Conservation (phyloP, 1,140 invertebrate genomes). For the Leptinotarsa undecemlineata region DNA sequence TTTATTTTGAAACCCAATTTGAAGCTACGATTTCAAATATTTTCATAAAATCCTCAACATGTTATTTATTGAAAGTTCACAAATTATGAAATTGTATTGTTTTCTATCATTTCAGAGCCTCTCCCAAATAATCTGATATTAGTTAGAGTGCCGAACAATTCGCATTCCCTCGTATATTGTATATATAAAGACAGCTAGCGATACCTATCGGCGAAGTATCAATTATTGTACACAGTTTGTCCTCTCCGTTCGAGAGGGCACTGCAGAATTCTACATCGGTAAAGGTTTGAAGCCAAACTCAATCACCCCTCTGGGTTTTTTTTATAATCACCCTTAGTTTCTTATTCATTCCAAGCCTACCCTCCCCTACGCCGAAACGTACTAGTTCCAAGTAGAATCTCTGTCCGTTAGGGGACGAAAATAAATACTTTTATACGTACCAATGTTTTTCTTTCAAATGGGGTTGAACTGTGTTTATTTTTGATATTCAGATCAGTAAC, state of each 20-base stretch:
- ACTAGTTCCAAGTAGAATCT: slow-evolving; percentile 2
- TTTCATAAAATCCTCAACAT: too few species aligned
- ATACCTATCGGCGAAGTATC: not conserved
- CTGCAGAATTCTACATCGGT: not conserved
- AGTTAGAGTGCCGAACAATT: not conserved
- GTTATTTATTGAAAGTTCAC: too few species aligned
- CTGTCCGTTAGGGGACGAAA: not conserved
- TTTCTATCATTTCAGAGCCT: too few species aligned
- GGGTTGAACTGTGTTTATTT: not conserved
- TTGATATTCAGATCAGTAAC: too few species aligned
- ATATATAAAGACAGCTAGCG: not conserved
- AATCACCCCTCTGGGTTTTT: not conserved
- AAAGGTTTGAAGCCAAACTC: not conserved
- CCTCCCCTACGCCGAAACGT: not conserved
- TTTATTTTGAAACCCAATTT: too few species aligned
- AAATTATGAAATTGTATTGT: too few species aligned
- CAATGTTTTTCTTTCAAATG: not conserved
- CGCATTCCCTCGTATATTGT: not conserved
- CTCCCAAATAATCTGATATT: too few species aligned
- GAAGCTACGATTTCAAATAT: too few species aligned
- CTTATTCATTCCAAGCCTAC: not conserved
- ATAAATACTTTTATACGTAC: not conserved
- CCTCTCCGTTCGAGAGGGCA: not conserved
- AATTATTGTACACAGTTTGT: not conserved
- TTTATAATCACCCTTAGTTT: not conserved